A percentile compares a stretch with the other conserved stretches of the same genome.
Evolutionary conservation across 2,797 vertebrate genomes (phyloP).

Genomic region (Hyperoplus immaculatus): DNA sequence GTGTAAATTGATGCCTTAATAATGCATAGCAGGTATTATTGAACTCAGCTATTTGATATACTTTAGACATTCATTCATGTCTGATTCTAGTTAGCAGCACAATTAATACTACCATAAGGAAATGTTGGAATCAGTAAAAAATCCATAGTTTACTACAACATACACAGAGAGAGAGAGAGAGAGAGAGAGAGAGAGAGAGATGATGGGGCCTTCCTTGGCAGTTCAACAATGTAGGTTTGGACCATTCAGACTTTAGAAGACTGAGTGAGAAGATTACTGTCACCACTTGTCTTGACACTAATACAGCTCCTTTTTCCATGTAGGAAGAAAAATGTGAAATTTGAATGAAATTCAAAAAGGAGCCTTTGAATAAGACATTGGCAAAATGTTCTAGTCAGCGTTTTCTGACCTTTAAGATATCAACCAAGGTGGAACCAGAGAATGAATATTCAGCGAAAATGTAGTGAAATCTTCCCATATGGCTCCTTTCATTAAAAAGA

Average conservation of each 20-base stretch:
- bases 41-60: constrained; percentile 54
- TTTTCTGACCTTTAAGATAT: constrained; percentile 74
- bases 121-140: constrained; percentile 9
- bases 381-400: constrained; percentile 44
- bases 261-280: constrained; percentile 47
- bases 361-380: constrained; percentile 18
- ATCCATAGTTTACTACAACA: constrained; percentile 20
- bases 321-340: constrained; percentile 11
- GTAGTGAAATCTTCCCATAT: constrained; percentile 73
- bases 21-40: constrained; percentile 54
- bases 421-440: constrained; percentile 63
- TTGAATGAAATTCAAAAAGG: constrained; percentile 44
- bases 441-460: constrained; percentile 56
- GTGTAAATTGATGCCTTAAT: background rate
- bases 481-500: constrained; percentile 79
- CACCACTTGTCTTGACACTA: constrained; percentile 36
- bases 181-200: background rate
- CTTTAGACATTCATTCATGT: constrained; percentile 48
- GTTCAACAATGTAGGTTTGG: constrained; percentile 16
- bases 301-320: constrained; percentile 25
- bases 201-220: constrained; percentile 53
- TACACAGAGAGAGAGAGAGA: no score
- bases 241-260: constrained; percentile 4
- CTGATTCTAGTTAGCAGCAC: constrained; percentile 34
- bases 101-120: constrained; percentile 5